Conservation (phyloP, 2,113 vertebrate species). For the Rattus norvegicus region GRCr8 NC_086020.1:202938001-202938500, state of each 20-base stretch:
- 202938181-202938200: not conserved
- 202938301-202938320: not conserved
- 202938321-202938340: not conserved
- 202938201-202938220: not conserved
- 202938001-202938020: not conserved
- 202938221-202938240: not conserved
- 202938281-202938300: not conserved
- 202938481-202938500: not conserved
- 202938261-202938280: not conserved
- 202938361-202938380: not conserved
- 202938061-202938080: not conserved
- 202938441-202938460: not conserved
- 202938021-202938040: not conserved
- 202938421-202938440: not conserved
- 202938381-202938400: not conserved
- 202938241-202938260: not conserved
- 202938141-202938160: not conserved
- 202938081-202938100: constrained; percentile 8
- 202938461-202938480: not conserved
- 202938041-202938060: constrained; percentile 3
- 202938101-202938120: not conserved
- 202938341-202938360: not conserved
- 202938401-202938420: not conserved
- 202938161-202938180: not conserved
- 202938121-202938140: not conserved